These are phyloP conservation scores for Microtus montanus DNA, from an alignment of 2,113 vertebrate genomes.

Conservation along the genomic window DNA sequence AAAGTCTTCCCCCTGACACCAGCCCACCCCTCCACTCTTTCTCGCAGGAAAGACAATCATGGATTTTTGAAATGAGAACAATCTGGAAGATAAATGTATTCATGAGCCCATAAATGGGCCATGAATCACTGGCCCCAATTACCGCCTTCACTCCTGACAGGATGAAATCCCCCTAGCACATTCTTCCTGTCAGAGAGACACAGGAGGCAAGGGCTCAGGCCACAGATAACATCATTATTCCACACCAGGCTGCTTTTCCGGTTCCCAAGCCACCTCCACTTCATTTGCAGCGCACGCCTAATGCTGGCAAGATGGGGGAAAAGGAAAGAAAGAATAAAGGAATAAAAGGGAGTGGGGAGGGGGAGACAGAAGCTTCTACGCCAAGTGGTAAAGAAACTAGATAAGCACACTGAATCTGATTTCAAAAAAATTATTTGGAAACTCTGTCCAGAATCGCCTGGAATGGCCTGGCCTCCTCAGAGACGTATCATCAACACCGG, in stretches of 20 bases:
- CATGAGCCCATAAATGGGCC: constrained; percentile 68
- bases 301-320: background rate
- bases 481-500: background rate
- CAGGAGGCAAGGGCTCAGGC: background rate
- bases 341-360: background rate
- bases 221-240: constrained; percentile 60
- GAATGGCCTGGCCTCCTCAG: background rate
- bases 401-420: constrained; percentile 68
- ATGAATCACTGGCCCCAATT: constrained; percentile 73
- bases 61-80: constrained; percentile 72
- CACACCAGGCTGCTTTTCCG: constrained; percentile 9
- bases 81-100: constrained; percentile 74
- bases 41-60: constrained; percentile 18
- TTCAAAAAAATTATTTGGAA: constrained; percentile 64
- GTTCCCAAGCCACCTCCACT: constrained; percentile 39
- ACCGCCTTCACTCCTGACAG: constrained; percentile 66
- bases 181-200: constrained; percentile 55
- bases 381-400: constrained; percentile 64
- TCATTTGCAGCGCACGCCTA: constrained; percentile 60
- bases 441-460: constrained; percentile 31
- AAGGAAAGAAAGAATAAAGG: background rate
- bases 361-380: constrained; percentile 51
- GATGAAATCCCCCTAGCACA: constrained; percentile 43
- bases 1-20: background rate
- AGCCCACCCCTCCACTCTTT: background rate